These are phyloP conservation scores for Oryzias woworae DNA, from an alignment of 2,113 vertebrate species.

Conservation along the genomic window DNA sequence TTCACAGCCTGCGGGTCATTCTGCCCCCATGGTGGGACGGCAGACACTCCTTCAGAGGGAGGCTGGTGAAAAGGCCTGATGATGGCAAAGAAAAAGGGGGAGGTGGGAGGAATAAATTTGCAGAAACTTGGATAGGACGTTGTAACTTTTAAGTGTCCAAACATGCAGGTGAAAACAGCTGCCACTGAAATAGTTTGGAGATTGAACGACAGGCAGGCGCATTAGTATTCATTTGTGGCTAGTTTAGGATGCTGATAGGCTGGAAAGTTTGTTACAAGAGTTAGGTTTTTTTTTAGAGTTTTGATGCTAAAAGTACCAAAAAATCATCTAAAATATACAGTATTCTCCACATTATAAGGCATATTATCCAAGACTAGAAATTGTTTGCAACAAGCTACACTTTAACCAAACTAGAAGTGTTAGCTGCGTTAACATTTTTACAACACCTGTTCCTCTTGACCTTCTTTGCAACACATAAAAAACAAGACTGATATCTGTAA, in stretches of 20 bases:
- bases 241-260: slow-evolving; percentile 21
- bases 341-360: too few species aligned
- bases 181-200: slow-evolving; percentile 51
- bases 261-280: slow-evolving; percentile 8
- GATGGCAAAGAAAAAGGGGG: slow-evolving; percentile 25
- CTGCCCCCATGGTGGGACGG: slow-evolving; percentile 45
- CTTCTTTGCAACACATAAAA: too few species aligned
- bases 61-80: slow-evolving; percentile 27
- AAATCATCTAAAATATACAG: too few species aligned
- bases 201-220: slow-evolving; percentile 8
- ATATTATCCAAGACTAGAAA: too few species aligned
- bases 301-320: too few species aligned
- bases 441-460: too few species aligned
- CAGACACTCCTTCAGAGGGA: slow-evolving; percentile 29
- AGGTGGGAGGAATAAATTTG: slow-evolving; percentile 1
- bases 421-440: too few species aligned
- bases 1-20: slow-evolving; percentile 72
- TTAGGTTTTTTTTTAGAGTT: background rate
- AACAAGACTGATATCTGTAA: too few species aligned
- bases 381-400: too few species aligned
- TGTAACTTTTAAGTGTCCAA: slow-evolving; percentile 20
- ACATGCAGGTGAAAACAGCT: slow-evolving; percentile 45
- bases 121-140: slow-evolving; percentile 14
- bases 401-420: too few species aligned
- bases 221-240: slow-evolving; percentile 53